A percentile compares a stretch with the other conserved stretches of the same genome.
phyloP scores from a whole-genome alignment of 1,140 invertebrate genomes.

The Phthorimaea operculella region DNA sequence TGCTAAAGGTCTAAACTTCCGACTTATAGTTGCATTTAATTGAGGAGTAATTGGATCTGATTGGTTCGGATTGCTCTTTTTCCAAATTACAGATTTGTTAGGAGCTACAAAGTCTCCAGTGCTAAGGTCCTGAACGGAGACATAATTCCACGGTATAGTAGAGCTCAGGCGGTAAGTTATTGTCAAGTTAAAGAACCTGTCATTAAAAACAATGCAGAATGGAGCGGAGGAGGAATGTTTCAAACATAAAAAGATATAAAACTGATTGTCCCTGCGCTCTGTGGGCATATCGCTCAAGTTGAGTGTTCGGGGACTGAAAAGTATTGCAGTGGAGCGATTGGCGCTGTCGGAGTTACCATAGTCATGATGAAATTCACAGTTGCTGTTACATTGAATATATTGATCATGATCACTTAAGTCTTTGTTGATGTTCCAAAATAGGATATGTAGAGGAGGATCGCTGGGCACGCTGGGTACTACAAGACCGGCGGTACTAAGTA shows the following conservation, averaged over 20 bases:
- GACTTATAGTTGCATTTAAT: conserved; percentile 33
- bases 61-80: conserved; percentile 9
- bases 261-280: conserved; percentile 25
- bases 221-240: conserved; percentile 32
- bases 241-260: conserved; percentile 49
- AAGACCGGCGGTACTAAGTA: too few species aligned
- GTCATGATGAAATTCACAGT: too few species aligned
- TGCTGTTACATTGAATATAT: too few species aligned
- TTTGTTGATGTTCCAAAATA: too few species aligned
- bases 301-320: too few species aligned
- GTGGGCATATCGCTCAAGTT: too few species aligned
- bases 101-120: conserved; percentile 38
- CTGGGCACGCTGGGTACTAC: too few species aligned
- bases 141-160: conserved; percentile 70
- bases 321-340: too few species aligned
- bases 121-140: conserved; percentile 32
- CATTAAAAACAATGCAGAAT: conserved; percentile 30
- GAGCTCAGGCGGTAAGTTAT: conserved; percentile 74
- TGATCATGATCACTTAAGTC: too few species aligned
- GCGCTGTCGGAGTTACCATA: too few species aligned
- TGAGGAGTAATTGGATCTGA: neutral
- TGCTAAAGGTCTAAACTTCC: conserved; percentile 59
- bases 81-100: conserved; percentile 22
- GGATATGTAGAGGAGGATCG: too few species aligned
- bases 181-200: conserved; percentile 71